Conservation (phyloP, 2,113 vertebrate species). For the Pterophyllum scalare region DNA sequence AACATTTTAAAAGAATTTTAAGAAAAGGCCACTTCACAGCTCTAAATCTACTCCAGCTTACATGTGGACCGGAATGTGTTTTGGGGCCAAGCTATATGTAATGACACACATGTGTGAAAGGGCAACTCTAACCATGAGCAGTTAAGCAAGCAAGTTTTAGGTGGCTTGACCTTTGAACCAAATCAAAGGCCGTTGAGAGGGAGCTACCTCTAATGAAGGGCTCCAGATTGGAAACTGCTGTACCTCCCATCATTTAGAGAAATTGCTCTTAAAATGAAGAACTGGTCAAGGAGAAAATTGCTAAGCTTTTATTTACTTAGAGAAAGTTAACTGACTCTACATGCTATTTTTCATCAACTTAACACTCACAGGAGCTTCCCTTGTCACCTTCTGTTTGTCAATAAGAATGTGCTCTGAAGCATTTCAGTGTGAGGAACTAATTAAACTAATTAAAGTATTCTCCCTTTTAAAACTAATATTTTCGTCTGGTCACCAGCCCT, state of each 20-base stretch:
- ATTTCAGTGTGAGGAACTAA: not conserved
- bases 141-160: conserved; percentile 61
- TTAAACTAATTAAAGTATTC: not conserved
- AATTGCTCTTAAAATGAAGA: conserved; percentile 62
- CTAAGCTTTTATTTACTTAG: conserved; percentile 41
- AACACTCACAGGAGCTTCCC: conserved; percentile 18
- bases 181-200: conserved; percentile 60
- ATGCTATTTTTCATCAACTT: conserved; percentile 34
- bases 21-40: conserved; percentile 65
- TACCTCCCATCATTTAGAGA: conserved; percentile 58
- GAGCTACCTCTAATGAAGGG: conserved; percentile 70
- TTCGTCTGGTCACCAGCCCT: not conserved
- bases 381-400: conserved; percentile 3
- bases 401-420: conserved; percentile 15
- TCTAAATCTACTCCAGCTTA: conserved; percentile 68
- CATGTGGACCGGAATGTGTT: conserved; percentile 67
- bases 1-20: conserved; percentile 54
- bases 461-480: not conserved
- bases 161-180: conserved; percentile 72
- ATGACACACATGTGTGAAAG: conserved; percentile 74
- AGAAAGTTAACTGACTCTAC: conserved; percentile 30
- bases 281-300: conserved; percentile 17
- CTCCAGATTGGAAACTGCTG: conserved; percentile 49
- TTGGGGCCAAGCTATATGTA: conserved; percentile 63
- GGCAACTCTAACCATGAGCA: conserved; percentile 59